Percentiles rank a stretch among this genome's conserved stretches.
phyloP scores from a whole-genome alignment of 2,113 vertebrate genomes.

The Prochilodus magdalenae region DNA sequence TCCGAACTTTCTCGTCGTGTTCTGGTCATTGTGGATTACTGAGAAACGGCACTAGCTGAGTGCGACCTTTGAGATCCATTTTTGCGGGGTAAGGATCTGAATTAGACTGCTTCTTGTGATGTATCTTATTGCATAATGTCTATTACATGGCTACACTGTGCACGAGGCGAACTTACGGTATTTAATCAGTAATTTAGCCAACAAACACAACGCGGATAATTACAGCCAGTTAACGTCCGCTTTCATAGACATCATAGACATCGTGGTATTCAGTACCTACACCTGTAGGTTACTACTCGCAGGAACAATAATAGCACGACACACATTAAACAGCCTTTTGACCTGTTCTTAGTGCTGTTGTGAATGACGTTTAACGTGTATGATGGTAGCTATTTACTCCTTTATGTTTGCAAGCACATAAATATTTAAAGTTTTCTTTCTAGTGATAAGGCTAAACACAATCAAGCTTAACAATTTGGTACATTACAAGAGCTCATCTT shows the following conservation, averaged over 20 bases:
- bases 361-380: background rate
- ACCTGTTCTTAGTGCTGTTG: background rate
- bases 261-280: background rate
- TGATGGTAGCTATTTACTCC: too few species aligned
- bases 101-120: conserved; percentile 30
- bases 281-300: background rate
- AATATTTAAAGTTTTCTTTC: background rate
- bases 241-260: background rate
- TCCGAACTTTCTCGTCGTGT: conserved; percentile 68
- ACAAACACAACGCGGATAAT: background rate
- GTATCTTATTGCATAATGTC: background rate
- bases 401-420: background rate
- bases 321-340: background rate
- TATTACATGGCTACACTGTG: background rate
- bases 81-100: conserved; percentile 77
- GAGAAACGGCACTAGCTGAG: conserved; percentile 66
- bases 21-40: conserved; percentile 79
- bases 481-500: background rate
- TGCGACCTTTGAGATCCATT: conserved; percentile 69
- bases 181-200: background rate
- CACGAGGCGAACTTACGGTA: background rate
- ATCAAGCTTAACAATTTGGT: background rate
- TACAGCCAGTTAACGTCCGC: background rate
- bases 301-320: background rate
- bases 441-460: background rate